Evolutionary conservation across 2,113 vertebrate species (phyloP).

Genomic region (Alces alces): DNA sequence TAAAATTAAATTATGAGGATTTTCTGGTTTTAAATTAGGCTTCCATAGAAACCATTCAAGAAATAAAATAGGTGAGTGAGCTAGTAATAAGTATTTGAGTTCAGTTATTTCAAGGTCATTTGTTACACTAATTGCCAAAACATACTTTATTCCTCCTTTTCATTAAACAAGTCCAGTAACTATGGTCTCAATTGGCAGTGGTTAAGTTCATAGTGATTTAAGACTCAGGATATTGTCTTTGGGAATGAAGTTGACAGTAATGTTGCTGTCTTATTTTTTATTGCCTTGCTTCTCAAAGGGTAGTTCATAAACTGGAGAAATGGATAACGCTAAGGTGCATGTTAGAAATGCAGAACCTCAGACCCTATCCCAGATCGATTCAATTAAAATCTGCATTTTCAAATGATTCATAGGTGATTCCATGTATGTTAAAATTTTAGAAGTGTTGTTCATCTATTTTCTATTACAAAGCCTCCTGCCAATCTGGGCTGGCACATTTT

Average conservation of each 20-base stretch:
- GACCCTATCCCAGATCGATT: not conserved
- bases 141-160: not conserved
- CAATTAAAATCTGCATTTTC: not conserved
- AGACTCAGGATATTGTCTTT: not conserved
- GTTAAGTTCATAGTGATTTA: not conserved
- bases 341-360: not conserved
- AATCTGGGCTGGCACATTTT: not conserved
- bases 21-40: slow-evolving; percentile 29
- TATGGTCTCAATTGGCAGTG: not conserved
- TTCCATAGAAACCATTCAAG: slow-evolving; percentile 17
- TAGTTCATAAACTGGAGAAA: not conserved
- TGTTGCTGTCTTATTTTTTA: not conserved
- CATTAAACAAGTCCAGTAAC: not conserved
- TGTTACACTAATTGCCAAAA: not conserved
- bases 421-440: not conserved
- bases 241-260: not conserved
- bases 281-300: not conserved
- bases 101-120: not conserved
- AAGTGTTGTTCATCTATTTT: not conserved
- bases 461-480: not conserved
- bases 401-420: not conserved
- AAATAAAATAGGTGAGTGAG: not conserved
- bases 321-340: not conserved
- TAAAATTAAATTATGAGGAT: slow-evolving; percentile 24
- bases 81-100: not conserved